Percentiles rank a stretch among this genome's conserved stretches.
These are phyloP conservation scores for Pitta sordida DNA, from an alignment of 2,113 vertebrate genomes.

Conservation along the genomic window DNA sequence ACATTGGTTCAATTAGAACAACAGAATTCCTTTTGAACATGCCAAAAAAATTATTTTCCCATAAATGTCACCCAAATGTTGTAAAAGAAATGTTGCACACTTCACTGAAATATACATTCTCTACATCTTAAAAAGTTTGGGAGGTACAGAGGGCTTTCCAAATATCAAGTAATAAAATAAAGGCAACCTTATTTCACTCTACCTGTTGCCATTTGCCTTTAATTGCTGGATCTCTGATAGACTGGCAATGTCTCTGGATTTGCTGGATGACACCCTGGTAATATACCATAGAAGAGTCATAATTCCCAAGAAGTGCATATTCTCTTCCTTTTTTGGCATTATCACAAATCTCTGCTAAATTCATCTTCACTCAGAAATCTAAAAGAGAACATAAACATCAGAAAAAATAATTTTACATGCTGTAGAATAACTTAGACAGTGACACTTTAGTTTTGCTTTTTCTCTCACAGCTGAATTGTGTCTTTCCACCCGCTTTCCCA, in stretches of 20 bases:
- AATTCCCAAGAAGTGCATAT: slow-evolving; percentile 95
- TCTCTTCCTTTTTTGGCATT: slow-evolving; percentile 96
- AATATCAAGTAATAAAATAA: background rate
- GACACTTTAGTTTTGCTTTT: background rate
- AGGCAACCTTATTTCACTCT: background rate
- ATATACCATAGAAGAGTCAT: slow-evolving; percentile 95
- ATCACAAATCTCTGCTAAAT: slow-evolving; percentile 92
- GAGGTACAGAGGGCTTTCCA: background rate
- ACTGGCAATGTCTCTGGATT: slow-evolving; percentile 90
- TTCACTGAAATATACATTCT: background rate
- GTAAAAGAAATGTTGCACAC: background rate
- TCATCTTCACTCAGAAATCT: slow-evolving; percentile 82
- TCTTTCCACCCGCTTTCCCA: rapidly evolving
- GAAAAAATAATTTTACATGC: background rate
- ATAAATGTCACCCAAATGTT: background rate
- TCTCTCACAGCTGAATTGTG: background rate
- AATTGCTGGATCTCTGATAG: slow-evolving; percentile 86
- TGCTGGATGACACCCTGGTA: slow-evolving; percentile 97
- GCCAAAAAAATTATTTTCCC: background rate
- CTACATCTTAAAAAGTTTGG: background rate
- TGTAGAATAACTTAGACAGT: background rate
- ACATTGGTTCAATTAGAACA: background rate
- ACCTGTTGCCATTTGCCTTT: slow-evolving; percentile 95
- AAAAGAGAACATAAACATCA: slow-evolving; percentile 40
- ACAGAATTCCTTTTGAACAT: background rate